Evolutionary conservation across 2,888 invertebrate species (phyloP), one percentile per base, ranked within the genome.

Genomic region (Tinea semifulvella): DNA sequence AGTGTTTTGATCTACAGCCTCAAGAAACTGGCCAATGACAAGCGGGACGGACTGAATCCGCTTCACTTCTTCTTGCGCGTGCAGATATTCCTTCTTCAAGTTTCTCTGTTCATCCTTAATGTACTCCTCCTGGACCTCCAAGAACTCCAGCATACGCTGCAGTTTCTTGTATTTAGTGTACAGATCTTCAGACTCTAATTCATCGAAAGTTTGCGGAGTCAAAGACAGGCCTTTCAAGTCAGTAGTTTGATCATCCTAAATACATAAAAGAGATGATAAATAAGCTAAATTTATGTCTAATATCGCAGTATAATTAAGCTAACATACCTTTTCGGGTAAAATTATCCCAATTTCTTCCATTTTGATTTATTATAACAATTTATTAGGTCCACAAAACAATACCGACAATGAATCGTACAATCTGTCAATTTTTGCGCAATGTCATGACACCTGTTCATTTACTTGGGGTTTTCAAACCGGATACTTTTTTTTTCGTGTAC

Each of bases 51-150:
- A 98, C 66, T 99, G 98, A 61, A 99, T 99, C 35, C 98, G 88
- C 68, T 99, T 99, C 1, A 99, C 98, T 81, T 96, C 94, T 63
- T 94, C 94, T 63, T 99, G 98, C 1, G 99, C 99, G 74, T 99
- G 99, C 1, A 99, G 83, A 71, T 98, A 97, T 70, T 99, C 99
- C 60, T 99, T 99, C 68, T 98, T 98, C 45, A 99, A 80, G 72
- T 99, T 99, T 46, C 98, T 88, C 67, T 98, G 98, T 76, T 99
- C 99, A 85, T 98, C 97, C 75, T 99, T 99, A 45, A 99, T 98
- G 67, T 99, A 99, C 60, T 98, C 98, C 67, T 99, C 99, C 83
- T 99, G 98, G 0, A 99, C 98, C 69, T 97, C 95, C 7, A 99
- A 81, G 68, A 98, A 99, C 69, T 99, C 98, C 17, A 99, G 73